phyloP scores from a whole-genome alignment of 2,888 invertebrate species.

The Noctua pronuba region DNA sequence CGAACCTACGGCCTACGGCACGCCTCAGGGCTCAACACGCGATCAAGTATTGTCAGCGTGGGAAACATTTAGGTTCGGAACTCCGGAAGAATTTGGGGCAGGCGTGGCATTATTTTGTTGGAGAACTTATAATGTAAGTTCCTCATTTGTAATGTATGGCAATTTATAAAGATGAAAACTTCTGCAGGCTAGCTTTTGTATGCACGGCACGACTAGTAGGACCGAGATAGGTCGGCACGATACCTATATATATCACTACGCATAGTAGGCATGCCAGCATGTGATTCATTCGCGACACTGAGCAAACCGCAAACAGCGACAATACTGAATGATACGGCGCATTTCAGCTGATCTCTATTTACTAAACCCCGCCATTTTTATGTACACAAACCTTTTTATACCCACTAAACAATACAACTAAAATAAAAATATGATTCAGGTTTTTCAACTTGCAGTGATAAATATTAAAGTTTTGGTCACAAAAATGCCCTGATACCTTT shows the following conservation, averaged over 20 bases:
- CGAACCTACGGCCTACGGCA: constrained; percentile 19
- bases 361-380: constrained; percentile 14
- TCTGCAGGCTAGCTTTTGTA: neutral
- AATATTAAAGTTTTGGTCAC: too few relatives aligned
- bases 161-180: neutral
- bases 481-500: too few relatives aligned
- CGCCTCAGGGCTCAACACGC: constrained; percentile 28
- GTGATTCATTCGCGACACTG: constrained; percentile 33
- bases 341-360: constrained; percentile 15
- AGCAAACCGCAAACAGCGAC: constrained; percentile 2
- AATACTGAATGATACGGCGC: constrained; percentile 30
- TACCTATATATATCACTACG: constrained; percentile 3
- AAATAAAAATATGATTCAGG: too few relatives aligned
- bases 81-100: neutral
- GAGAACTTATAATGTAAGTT: neutral
- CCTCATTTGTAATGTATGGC: neutral
- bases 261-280: constrained; percentile 6
- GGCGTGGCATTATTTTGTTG: neutral
- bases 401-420: neutral
- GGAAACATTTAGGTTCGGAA: constrained; percentile 14
- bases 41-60: constrained; percentile 18
- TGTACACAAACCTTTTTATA: neutral
- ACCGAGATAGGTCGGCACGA: constrained; percentile 24
- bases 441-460: too few relatives aligned
- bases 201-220: constrained; percentile 18